Evolutionary conservation across 2,888 invertebrate species (phyloP), one percentile per base, ranked within the genome.

Genomic region (Tetrapedia diversipes): DNA sequence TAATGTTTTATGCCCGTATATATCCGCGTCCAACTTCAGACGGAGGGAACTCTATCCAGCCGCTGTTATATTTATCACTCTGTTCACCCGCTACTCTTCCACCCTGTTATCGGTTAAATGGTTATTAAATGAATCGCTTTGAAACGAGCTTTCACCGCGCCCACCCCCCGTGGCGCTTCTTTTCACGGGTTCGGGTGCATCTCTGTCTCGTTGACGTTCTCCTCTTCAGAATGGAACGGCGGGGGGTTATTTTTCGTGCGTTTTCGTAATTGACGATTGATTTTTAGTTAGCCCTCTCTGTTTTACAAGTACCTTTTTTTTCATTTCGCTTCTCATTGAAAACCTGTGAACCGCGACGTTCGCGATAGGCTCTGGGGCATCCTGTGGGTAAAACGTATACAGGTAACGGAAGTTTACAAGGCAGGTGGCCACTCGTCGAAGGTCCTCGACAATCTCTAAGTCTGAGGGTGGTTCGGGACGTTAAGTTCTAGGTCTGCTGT

Each of bases 81-180:
- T 37, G 45, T 47, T 73, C 59, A 3, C 59, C 56, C 57, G 43
- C 49, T 67, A 54, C 61, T n/a, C n/a, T 74, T 76, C 29, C 61
- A 59, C 60, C 67, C 75, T 57, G 60, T 76, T 76, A 68, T 76
- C 75, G 75, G 75, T 74, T 74, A 74, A 76, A 76, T 74, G 75
- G 74, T 74, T 76, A 74, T 76, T 74, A 76, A 76, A 76, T 56
- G 76, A 74, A 74, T 76, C 60, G 76, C 60, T 74, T 60, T 61
- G 47, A 67, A 74, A 67, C 56, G 75, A 74, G 57, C 59, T 60
- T 39, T 59, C 57, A 27, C 0, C 34, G 43, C 34, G 7, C 37
- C 14, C 39, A 16, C 59, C 1, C 11, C 32, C 19, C n/a, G n/a
- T n/a, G n/a, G n/a, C n/a, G n/a, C 45, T 47, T 45, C 34, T 37